phyloP scores from a whole-genome alignment of 1,140 invertebrate species.

The Alviniconcha marisindica region DNA sequence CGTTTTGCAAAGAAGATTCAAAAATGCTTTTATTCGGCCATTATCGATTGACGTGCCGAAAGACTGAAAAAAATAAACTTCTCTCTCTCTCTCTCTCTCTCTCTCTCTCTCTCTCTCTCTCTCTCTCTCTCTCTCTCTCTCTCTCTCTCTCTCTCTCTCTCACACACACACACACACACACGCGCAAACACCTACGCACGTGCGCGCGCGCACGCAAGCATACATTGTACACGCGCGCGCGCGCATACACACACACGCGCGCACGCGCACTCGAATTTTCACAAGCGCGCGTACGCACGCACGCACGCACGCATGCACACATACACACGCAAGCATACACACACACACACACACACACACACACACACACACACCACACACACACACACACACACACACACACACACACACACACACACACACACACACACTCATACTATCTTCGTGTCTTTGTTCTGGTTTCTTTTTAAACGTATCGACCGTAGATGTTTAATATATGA shows the following conservation, averaged over 20 bases:
- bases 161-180: constrained; percentile 3
- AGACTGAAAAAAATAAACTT: too few relatives aligned
- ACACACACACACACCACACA: constrained; percentile 29
- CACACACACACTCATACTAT: constrained; percentile 17
- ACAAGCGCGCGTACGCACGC: not conserved
- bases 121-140: not conserved
- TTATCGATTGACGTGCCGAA: too few relatives aligned
- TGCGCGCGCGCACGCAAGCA: not conserved
- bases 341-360: constrained; percentile 34
- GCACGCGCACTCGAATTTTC: not conserved
- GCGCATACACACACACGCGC: constrained; percentile 15
- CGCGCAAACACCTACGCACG: not conserved
- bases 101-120: too few relatives aligned
- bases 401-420: not conserved
- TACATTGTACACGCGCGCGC: constrained; percentile 4
- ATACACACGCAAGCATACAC: constrained; percentile 25
- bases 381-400: not conserved
- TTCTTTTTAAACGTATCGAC: too few relatives aligned
- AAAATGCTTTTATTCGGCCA: too few relatives aligned
- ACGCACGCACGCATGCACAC: not conserved
- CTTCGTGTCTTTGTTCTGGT: too few relatives aligned
- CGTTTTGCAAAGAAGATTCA: too few relatives aligned
- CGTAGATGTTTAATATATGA: constrained; percentile 19
- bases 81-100: too few relatives aligned
- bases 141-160: not conserved